Percentiles rank a stretch among this genome's conserved stretches.
Conservation (phyloP, 2,113 vertebrate genomes). For the Marmota flaviventris region DNA sequence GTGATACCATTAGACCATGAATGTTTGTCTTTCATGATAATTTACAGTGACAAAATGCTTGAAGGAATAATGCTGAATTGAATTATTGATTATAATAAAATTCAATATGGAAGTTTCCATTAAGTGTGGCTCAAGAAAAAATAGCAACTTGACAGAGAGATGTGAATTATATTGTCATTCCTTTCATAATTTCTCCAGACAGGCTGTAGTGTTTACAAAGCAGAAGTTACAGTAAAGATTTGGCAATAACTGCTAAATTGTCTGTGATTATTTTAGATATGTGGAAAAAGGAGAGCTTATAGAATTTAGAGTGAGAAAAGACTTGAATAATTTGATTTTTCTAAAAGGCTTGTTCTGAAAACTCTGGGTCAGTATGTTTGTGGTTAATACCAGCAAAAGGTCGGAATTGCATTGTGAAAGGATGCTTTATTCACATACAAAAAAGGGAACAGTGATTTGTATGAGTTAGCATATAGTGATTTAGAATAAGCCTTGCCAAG, state of each 20-base stretch:
- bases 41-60: slow-evolving; percentile 14
- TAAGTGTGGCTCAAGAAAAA: neutral
- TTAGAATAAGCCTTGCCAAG: neutral
- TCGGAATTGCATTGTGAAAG: neutral
- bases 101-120: neutral
- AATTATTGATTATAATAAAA: slow-evolving; percentile 5
- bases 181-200: neutral
- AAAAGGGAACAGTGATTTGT: neutral
- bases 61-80: neutral
- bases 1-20: neutral
- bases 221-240: neutral
- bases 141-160: neutral
- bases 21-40: slow-evolving; percentile 39
- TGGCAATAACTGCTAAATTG: neutral
- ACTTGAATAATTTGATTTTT: neutral
- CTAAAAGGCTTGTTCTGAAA: neutral
- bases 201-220: neutral
- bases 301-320: neutral
- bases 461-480: neutral
- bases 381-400: neutral
- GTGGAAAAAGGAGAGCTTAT: neutral
- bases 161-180: neutral
- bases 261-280: neutral
- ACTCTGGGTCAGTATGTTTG: neutral
- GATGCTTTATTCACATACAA: slow-evolving; percentile 10